Base-by-base conservation (phyloP, 2,888 invertebrate species). In the Apamea crenata region DNA sequence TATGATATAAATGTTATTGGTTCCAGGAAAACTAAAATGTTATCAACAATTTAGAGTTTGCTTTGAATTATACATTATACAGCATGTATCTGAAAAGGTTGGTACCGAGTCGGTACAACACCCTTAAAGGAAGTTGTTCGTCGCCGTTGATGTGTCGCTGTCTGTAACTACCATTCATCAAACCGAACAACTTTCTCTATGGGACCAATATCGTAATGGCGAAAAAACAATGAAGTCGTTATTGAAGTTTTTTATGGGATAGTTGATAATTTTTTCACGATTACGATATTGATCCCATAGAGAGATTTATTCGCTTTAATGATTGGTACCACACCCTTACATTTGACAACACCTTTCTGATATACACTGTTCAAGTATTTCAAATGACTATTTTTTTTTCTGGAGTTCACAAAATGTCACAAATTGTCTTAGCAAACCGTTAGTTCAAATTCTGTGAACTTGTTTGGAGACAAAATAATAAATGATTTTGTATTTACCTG, bases 401-500 rank as follows among this genome's bases (percentile, higher is more conserved):
- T n/a, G 44, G 6, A 25, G 44, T 71, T 53, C 21, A 14, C 29
- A 53, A 61, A 69, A 56, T 25, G 5, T 7, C 18, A 25, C 8
- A 18, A 36, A 77, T 18, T 1, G 32, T 32, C 0, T 32, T 56
- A 8, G 25, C 8, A 10, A 36, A 21, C 4, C 36, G 7, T 56
- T 67, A 25, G 8, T 0, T 59, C 1, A 47, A 59, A 36, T 63
- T 63, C 21, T 36, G 2, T 18, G 3, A 47, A 59, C 6, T 61
- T 25, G 1, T 78, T 78, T 53, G 18, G 0, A 10, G 1, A 53
- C 2, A 16, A 21, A n/a, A 53, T 36, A 18, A n/a, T 56, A 40
- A 29, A 70, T 70, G 25, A 0, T 53, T 10, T 2, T 21, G 10
- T 72, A 18, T 53, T 75, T 91, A 97, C 96, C 97, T 88, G 97